Percentiles rank a stretch among this genome's conserved stretches.
These are phyloP conservation scores for Nephrotoma appendiculata DNA, from an alignment of 2,888 invertebrate genomes.

Conservation along the genomic window DNA sequence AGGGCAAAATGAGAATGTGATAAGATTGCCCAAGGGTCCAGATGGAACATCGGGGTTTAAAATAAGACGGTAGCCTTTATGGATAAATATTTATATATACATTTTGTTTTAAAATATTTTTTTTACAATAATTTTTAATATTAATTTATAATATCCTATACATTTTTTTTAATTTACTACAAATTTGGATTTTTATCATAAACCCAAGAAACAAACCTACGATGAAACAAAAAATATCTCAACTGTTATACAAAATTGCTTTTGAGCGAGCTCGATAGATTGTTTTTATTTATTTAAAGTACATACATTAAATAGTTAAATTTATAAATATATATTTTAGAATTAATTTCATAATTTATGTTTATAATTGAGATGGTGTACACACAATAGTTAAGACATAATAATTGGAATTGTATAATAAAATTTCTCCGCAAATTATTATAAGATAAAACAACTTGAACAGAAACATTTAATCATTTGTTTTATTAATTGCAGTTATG, in stretches of 20 bases:
- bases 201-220: background rate
- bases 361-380: background rate
- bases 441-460: background rate
- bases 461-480: background rate
- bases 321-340: background rate
- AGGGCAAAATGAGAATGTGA: conserved; percentile 27
- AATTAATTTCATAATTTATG: background rate
- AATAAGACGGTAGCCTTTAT: conserved; percentile 42
- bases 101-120: background rate
- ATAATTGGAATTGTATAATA: background rate
- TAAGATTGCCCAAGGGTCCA: conserved; percentile 64
- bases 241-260: background rate
- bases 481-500: background rate
- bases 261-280: background rate
- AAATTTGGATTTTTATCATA: background rate
- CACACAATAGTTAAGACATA: background rate
- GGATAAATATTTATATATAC: background rate
- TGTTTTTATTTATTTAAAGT: background rate
- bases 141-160: background rate
- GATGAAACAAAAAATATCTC: background rate
- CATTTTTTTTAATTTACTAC: background rate
- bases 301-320: background rate
- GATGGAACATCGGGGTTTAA: conserved; percentile 62
- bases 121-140: conserved; percentile 1
- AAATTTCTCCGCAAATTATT: background rate